Evolutionary conservation across 2,797 vertebrate species (phyloP), one percentile per base, ranked within the genome.

Genomic region (Tragopan temminckii): DNA sequence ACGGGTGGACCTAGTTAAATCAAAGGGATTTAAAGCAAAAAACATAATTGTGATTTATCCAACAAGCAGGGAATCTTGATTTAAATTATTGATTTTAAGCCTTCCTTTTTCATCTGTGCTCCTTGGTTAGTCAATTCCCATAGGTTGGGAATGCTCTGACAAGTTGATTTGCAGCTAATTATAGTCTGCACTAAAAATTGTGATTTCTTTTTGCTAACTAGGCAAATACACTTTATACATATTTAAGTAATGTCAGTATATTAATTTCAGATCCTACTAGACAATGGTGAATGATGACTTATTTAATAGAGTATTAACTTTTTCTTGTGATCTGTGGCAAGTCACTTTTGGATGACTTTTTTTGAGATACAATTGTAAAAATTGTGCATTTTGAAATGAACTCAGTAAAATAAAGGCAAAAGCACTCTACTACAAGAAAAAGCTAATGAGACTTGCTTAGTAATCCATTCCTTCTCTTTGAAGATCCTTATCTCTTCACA

Each of bases 91-190:
- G 5, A 91, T 94, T 92, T 91, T 67, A 94, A 87, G 76, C 36
- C 64, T 93, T 86, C 64, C 25, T 70, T 95, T 94, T 96, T 94
- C 61, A 90, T 90, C 88, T 90, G 25, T 77, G 81, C 79, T 93
- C 75, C 66, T 89, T 90, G 76, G 90, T 77, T 93, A 94, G 85
- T 85, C 61, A 90, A 62, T 88, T 96, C 83, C 85, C 90, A 81
- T 35, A 94, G 75, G 83, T 8, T 7, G 40, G 63, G 77, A 94
- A 83, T 48, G 67, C 88, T 96, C 96, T 95, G 93, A 92, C 94
- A 94, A 88, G 80, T 46, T 94, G 94, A 96, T 96, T 93, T 96
- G 88, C 93, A 91, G 93, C 85, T 96, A 95, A 95, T 96, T 94
- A 96, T 57, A 95, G 80, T 77, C 83, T 93, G 88, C 80, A 80